These are phyloP conservation scores for Hypomecis atomaria DNA, from an alignment of 2,888 invertebrate genomes.

Conservation along the genomic window DNA sequence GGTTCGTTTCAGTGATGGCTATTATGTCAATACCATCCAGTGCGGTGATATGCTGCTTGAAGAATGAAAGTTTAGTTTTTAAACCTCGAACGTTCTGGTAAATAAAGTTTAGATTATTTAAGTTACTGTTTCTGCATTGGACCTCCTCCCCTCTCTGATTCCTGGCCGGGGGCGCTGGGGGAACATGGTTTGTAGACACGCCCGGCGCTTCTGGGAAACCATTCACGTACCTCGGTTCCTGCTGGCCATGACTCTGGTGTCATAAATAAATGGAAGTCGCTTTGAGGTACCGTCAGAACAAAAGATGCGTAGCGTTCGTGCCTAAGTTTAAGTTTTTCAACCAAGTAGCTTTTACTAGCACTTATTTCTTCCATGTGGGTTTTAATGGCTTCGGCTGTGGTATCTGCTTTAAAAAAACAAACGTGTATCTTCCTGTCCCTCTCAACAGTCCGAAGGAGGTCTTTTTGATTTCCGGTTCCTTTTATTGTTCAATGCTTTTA, in stretches of 20 bases:
- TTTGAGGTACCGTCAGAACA: not conserved
- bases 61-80: conserved; percentile 1
- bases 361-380: too few relatives aligned
- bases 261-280: not conserved
- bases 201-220: conserved; percentile 6
- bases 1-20: not conserved
- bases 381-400: too few relatives aligned
- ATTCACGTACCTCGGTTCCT: not conserved
- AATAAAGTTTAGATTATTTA: not conserved
- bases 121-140: not conserved
- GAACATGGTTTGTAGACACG: not conserved
- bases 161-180: not conserved
- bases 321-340: not conserved
- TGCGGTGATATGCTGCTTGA: too few relatives aligned
- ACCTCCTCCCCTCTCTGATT: not conserved
- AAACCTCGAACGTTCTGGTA: conserved; percentile 3
- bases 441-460: too few relatives aligned
- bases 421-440: too few relatives aligned
- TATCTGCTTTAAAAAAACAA: too few relatives aligned
- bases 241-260: not conserved
- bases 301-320: not conserved
- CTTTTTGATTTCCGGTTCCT: too few relatives aligned
- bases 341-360: too few relatives aligned
- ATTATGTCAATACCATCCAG: not conserved
- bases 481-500: too few relatives aligned